These are phyloP conservation scores for Furnarius figulus DNA, from an alignment of 2,113 vertebrate species.

Conservation along the genomic window DNA sequence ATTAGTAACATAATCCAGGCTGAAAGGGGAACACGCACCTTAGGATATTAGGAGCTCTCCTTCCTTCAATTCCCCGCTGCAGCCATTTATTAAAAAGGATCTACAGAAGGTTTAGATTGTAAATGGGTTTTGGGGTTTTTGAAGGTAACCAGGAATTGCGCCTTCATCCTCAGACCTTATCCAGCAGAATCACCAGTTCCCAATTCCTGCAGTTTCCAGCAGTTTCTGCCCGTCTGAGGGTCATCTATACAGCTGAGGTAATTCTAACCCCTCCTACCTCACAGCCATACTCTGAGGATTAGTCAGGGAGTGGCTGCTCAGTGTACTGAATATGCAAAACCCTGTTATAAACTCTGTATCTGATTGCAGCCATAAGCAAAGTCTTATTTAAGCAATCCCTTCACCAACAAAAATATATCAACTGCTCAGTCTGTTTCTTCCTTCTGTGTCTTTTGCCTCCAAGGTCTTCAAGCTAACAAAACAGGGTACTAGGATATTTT, in stretches of 20 bases:
- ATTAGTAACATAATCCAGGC: not conserved
- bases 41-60: not conserved
- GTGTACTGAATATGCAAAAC: conserved; percentile 19
- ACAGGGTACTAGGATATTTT: not conserved
- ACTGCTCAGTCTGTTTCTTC: not conserved
- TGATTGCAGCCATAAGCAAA: not conserved
- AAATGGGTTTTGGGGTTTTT: not conserved
- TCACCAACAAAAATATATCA: not conserved
- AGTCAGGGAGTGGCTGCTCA: conserved; percentile 4
- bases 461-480: not conserved
- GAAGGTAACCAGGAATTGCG: not conserved
- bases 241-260: not conserved
- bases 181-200: not conserved
- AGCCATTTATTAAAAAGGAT: not conserved
- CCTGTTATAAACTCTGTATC: not conserved
- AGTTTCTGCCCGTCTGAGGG: not conserved
- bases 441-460: not conserved
- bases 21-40: not conserved
- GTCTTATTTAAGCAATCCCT: conserved; percentile 11
- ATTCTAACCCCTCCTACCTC: not conserved
- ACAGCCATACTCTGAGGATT: not conserved
- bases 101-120: not conserved
- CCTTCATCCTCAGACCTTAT: not conserved
- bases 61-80: not conserved
- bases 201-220: not conserved